Evolutionary conservation across 2,888 invertebrate species (phyloP), one percentile per base, ranked within the genome.

Genomic region (Harpalus rufipes): DNA sequence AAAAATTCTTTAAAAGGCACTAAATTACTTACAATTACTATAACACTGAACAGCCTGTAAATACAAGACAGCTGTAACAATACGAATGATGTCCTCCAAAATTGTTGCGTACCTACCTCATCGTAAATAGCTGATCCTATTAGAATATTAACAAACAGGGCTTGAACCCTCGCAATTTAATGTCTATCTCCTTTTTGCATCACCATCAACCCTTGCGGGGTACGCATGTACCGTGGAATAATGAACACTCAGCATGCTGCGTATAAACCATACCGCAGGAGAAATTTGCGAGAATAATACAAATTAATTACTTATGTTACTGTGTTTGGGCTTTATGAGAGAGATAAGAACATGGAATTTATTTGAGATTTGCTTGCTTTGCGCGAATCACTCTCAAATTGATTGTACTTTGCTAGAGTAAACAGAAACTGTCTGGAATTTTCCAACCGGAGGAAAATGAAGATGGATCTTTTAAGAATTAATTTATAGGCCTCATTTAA

Each of bases 221-320:
- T 18, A 32, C 5, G 63, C 21, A 10, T 25, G 25, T 7, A 18
- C 14, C 18, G 18, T 14, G 14, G 39, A 39, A 68, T 68, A 68
- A 68, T 68, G 68, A 68, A 68, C 68, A 68, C 68, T 68, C 68
- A 68, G 68, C 68, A 68, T 1, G 14, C 68, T 10, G 68, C 7
- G 41, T 39, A 12, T 44, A 74, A 68, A 74, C 44, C 72, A 21
- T 74, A 44, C 72, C 72, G 16, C 44, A 44, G 12, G 21, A 16
- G 39, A 18, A 68, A 68, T 68, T 44, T 44, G 72, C 72, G 8
- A 74, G 72, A 74, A 74, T 74, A 16, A 74, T 44, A 44, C 72
- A 74, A 74, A 74, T 74, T 74, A 74, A 74, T 74, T 74, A 74
- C 72, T 74, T 18, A 74, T 74, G 72, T 74, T 41, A 18, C 44